Evolutionary conservation across 2,113 vertebrate species (phyloP).

Genomic region (Typhlomys cinereus): DNA sequence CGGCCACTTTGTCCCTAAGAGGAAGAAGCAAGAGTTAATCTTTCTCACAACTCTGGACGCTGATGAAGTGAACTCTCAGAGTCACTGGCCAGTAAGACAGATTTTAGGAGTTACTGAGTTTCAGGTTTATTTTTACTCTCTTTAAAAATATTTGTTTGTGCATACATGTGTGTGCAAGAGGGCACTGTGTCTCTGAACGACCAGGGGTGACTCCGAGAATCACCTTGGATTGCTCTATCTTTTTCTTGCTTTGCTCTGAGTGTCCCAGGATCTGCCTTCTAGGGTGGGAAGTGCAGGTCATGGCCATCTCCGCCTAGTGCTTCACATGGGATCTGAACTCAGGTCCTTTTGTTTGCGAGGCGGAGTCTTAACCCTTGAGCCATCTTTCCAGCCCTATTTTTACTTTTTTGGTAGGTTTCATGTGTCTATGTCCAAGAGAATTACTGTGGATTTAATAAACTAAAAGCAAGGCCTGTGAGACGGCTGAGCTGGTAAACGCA

Average conservation of each 20-base stretch:
- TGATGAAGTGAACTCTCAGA: background rate
- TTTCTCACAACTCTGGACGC: background rate
- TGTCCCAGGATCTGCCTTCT: background rate
- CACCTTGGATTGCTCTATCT: too few species aligned
- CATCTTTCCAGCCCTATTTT: background rate
- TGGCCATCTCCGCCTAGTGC: background rate
- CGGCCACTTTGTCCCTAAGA: slow-evolving; percentile 91
- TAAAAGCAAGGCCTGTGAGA: too few species aligned
- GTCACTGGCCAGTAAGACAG: background rate
- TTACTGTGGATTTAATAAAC: background rate
- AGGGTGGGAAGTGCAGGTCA: background rate
- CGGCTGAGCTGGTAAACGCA: too few species aligned
- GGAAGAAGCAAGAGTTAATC: slow-evolving; percentile 47
- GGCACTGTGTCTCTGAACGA: background rate
- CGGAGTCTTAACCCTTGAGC: background rate
- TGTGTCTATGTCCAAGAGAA: background rate
- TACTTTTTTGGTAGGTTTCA: background rate
- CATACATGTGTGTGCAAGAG: background rate
- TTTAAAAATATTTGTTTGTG: too few species aligned
- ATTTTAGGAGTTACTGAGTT: too few species aligned
- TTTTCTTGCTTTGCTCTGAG: too few species aligned
- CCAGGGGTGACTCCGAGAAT: too few species aligned
- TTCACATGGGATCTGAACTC: background rate
- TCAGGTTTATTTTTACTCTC: too few species aligned
- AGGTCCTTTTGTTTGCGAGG: background rate